phyloP scores from a whole-genome alignment of 1,140 invertebrate genomes.

The Macrobrachium nipponense region DNA sequence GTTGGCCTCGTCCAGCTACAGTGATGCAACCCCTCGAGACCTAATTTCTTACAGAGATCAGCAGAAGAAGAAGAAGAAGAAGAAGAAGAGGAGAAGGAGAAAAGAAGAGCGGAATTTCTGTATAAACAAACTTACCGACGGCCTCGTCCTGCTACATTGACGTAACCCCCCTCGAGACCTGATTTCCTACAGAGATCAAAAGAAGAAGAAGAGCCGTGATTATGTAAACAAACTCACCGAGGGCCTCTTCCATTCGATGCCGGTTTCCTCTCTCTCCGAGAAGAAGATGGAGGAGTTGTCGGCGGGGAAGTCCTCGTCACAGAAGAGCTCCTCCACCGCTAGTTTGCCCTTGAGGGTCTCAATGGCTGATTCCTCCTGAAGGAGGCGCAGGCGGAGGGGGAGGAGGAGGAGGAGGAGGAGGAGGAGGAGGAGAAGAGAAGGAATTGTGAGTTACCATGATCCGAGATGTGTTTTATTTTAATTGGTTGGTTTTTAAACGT shows the following conservation, averaged over 20 bases:
- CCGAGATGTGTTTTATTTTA: too few species aligned
- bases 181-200: neutral
- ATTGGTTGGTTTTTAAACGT: too few species aligned
- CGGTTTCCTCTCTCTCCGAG: conserved; percentile 66
- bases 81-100: too few species aligned
- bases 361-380: conserved; percentile 55
- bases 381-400: neutral
- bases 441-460: neutral
- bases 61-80: neutral
- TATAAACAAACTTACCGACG: too few species aligned
- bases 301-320: conserved; percentile 72
- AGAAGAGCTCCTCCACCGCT: conserved; percentile 67
- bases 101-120: too few species aligned
- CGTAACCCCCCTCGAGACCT: neutral
- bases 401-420: neutral
- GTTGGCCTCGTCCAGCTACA: too few species aligned
- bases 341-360: conserved; percentile 59
- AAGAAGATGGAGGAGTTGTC: conserved; percentile 69
- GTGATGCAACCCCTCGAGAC: neutral
- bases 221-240: conserved; percentile 65
- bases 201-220: neutral
- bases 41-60: neutral
- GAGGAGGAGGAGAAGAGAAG: neutral
- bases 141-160: too few species aligned
- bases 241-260: conserved; percentile 71